These are phyloP conservation scores for Mactra quadrangularis DNA, from an alignment of 1,140 invertebrate genomes.

Conservation along the genomic window DNA sequence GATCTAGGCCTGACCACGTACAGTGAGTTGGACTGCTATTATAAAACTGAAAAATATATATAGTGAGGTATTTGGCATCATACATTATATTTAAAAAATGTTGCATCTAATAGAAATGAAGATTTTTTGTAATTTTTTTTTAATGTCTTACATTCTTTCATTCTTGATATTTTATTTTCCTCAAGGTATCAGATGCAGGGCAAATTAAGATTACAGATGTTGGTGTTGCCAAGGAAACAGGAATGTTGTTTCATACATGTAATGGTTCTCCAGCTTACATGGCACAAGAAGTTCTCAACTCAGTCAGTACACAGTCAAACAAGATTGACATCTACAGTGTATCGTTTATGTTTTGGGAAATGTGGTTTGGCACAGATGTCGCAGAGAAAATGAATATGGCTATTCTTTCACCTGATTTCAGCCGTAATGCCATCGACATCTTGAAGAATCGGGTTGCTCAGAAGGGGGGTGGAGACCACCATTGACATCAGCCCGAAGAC, in stretches of 20 bases:
- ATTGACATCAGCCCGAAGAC: slow-evolving; percentile 6
- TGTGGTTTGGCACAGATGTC: slow-evolving; percentile 52
- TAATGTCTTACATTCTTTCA: too few relatives aligned
- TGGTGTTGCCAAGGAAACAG: slow-evolving; percentile 39
- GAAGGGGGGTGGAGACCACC: slow-evolving; percentile 15
- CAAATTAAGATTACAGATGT: slow-evolving; percentile 52
- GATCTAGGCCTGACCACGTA: too few relatives aligned
- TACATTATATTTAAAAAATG: too few relatives aligned
- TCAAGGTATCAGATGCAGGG: slow-evolving; percentile 14
- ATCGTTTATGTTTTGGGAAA: slow-evolving; percentile 53
- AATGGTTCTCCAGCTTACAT: slow-evolving; percentile 45
- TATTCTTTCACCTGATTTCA: slow-evolving; percentile 18
- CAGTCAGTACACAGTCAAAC: slow-evolving; percentile 10
- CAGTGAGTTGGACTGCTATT: too few relatives aligned
- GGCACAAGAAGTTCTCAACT: slow-evolving; percentile 51
- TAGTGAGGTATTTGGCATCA: too few relatives aligned
- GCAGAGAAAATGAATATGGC: slow-evolving; percentile 30
- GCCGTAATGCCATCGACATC: slow-evolving; percentile 30
- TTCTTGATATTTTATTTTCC: not conserved
- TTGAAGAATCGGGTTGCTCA: not conserved
- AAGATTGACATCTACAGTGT: slow-evolving; percentile 56
- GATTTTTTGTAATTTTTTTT: too few relatives aligned
- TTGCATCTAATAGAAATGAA: too few relatives aligned
- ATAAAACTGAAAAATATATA: too few relatives aligned
- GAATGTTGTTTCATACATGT: not conserved